These are phyloP conservation scores for Cherax destructor DNA, from an alignment of 1,140 invertebrate genomes.

Conservation along the genomic window DNA sequence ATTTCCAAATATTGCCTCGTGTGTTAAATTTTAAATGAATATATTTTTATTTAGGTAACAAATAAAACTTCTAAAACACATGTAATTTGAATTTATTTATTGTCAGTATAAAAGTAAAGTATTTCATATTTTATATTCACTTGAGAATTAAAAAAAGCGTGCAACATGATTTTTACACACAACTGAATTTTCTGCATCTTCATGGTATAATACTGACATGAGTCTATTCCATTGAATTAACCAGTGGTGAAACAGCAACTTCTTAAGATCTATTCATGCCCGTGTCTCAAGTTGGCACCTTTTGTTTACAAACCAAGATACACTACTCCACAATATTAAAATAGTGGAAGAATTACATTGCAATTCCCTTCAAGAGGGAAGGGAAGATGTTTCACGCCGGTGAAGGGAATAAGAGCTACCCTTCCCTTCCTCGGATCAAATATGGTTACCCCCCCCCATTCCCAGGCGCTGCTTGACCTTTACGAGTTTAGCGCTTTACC, in stretches of 20 bases:
- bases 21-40: too few relatives aligned
- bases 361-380: too few relatives aligned
- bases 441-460: too few relatives aligned
- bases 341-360: too few relatives aligned
- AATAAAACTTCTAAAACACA: neutral
- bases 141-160: neutral
- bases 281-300: neutral
- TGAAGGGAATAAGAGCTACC: too few relatives aligned
- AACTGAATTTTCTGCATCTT: neutral
- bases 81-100: neutral
- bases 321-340: neutral
- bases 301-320: neutral
- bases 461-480: too few relatives aligned
- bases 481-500: too few relatives aligned
- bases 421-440: too few relatives aligned
- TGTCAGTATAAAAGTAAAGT: neutral
- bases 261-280: neutral
- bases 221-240: neutral
- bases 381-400: too few relatives aligned
- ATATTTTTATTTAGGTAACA: neutral
- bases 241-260: neutral
- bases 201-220: neutral
- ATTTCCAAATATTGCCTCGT: too few relatives aligned
- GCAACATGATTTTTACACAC: neutral
- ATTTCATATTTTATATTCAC: neutral